phyloP scores from a whole-genome alignment of 2,888 invertebrate species.

The Tinea semifulvella region DNA sequence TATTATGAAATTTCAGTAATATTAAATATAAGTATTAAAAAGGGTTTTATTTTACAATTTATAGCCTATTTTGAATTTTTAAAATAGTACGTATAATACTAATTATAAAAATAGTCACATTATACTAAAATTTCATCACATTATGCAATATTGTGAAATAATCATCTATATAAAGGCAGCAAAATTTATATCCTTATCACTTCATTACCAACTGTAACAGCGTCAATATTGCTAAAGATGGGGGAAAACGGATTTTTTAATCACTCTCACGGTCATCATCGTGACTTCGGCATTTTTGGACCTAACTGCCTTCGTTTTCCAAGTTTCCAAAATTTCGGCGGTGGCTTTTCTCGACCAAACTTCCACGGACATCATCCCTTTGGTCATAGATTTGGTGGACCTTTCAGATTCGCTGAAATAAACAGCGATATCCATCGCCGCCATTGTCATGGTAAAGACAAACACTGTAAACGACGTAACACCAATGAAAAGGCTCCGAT shows the following conservation, averaged over 20 bases:
- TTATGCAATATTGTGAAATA: neutral
- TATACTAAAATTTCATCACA: too few relatives aligned
- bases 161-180: neutral
- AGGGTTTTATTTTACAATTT: too few relatives aligned
- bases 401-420: neutral
- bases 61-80: too few relatives aligned
- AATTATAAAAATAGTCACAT: too few relatives aligned
- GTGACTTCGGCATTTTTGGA: neutral
- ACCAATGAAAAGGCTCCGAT: neutral
- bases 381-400: neutral
- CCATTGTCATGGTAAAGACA: neutral
- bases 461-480: neutral
- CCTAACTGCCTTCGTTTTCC: neutral
- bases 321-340: neutral
- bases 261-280: neutral
- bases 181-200: neutral
- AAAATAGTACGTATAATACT: too few relatives aligned
- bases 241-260: neutral
- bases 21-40: too few relatives aligned
- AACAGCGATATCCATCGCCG: neutral
- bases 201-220: neutral
- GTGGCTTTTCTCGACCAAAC: neutral
- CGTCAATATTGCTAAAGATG: neutral
- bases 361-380: conserved; percentile 2
- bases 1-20: neutral